Evolutionary conservation across 2,113 vertebrate species (phyloP).

Genomic region (Corythornis cristatus): DNA sequence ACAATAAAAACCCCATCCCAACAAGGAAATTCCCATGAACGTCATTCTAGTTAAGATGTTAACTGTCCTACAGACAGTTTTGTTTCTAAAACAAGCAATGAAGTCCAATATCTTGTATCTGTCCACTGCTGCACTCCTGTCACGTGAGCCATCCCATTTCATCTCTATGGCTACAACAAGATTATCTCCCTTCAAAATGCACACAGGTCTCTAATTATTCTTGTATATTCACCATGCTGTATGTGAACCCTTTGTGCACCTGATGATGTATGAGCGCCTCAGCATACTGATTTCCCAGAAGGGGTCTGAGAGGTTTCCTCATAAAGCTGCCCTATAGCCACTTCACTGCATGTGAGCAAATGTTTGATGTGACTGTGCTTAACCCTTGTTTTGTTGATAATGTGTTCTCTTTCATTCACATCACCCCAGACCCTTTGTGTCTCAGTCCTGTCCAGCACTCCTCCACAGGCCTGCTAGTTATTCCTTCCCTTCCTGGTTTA

Average conservation of each 20-base stretch:
- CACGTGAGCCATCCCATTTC: background rate
- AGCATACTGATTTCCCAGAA: background rate
- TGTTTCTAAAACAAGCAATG: background rate
- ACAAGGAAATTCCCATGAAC: background rate
- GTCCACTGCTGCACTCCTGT: background rate
- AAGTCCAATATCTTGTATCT: background rate
- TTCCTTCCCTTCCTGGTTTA: background rate
- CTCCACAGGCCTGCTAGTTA: background rate
- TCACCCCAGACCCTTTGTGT: background rate
- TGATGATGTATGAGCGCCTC: rapidly evolving
- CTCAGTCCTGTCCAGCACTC: background rate
- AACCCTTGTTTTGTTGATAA: background rate
- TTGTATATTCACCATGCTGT: background rate
- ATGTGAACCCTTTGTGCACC: background rate
- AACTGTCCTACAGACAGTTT: background rate
- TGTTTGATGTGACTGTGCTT: background rate
- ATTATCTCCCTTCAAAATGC: background rate
- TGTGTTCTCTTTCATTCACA: background rate
- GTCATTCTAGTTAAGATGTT: background rate
- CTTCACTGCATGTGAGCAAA: background rate
- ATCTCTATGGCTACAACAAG: background rate
- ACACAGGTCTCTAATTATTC: background rate
- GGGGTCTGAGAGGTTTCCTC: background rate
- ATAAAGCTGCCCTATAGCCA: background rate
- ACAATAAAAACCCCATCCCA: background rate